A percentile compares a stretch with the other conserved stretches of the same genome.
Conservation (phyloP, 2,113 vertebrate species). For the Cyphomyrus plagiostoma region DNA sequence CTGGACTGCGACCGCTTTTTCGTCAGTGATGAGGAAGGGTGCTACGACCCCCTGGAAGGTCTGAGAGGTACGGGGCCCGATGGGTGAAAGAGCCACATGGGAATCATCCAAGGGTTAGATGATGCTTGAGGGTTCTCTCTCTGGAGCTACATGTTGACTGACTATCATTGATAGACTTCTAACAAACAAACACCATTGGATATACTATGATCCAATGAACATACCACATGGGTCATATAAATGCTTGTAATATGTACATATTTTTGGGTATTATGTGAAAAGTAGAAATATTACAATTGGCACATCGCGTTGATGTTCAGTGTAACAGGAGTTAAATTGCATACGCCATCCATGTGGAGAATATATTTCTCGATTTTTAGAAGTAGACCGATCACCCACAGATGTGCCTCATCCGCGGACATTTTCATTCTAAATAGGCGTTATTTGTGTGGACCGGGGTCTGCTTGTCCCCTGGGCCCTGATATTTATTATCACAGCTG, state of each 20-base stretch:
- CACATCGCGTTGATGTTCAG: background rate
- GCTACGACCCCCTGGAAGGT: constrained; percentile 76
- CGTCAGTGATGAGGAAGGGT: constrained; percentile 69
- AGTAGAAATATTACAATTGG: background rate
- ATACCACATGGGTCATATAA: background rate
- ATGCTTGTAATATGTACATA: background rate
- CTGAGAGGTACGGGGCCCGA: constrained; percentile 62
- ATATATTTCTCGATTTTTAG: background rate
- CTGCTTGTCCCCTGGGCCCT: background rate
- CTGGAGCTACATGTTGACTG: background rate
- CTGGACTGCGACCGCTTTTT: constrained; percentile 85
- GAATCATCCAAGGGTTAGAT: background rate
- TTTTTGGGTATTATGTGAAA: background rate
- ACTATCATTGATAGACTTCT: background rate
- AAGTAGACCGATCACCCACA: background rate
- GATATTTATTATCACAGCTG: constrained; percentile 6
- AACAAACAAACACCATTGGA: background rate
- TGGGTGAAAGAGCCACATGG: background rate
- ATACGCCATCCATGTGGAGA: background rate
- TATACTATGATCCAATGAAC: background rate
- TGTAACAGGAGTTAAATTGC: background rate
- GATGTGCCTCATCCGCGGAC: background rate
- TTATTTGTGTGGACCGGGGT: background rate
- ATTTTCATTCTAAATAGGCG: background rate
- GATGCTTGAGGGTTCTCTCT: background rate